Conservation (phyloP, 2,113 vertebrate genomes). For the Hyperoodon ampullatus region DNA sequence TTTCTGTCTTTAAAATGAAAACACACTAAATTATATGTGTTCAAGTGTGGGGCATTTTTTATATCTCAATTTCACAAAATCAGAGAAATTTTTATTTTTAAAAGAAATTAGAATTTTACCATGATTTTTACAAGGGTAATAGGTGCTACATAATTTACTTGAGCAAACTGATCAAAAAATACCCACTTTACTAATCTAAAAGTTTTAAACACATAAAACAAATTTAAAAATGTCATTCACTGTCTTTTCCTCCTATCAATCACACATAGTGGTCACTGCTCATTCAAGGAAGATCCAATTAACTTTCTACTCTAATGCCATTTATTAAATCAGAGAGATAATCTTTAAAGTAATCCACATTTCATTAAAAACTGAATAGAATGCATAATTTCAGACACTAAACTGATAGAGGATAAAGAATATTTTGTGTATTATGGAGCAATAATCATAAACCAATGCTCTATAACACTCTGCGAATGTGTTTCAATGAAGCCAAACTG, state of each 20-base stretch:
- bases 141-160: neutral
- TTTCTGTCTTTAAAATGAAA: constrained; percentile 56
- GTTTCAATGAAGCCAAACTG: constrained; percentile 34
- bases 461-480: constrained; percentile 34
- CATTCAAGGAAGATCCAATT: constrained; percentile 76
- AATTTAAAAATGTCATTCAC: constrained; percentile 7
- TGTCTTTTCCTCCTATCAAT: constrained; percentile 41
- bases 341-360: constrained; percentile 74
- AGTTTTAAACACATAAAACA: constrained; percentile 35
- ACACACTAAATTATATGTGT: neutral
- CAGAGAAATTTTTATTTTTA: neutral
- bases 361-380: constrained; percentile 77
- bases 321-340: constrained; percentile 70
- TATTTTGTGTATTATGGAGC: constrained; percentile 1
- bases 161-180: neutral
- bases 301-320: constrained; percentile 64
- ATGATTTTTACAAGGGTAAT: neutral
- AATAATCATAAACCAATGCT: constrained; percentile 28
- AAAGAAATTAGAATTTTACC: neutral
- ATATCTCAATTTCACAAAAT: neutral
- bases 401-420: constrained; percentile 51
- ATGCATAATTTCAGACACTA: constrained; percentile 66
- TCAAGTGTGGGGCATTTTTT: neutral
- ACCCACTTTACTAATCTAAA: neutral
- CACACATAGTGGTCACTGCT: constrained; percentile 49